Percentiles rank a stretch among this genome's conserved stretches.
These are phyloP conservation scores for Eurois occulta DNA, from an alignment of 2,888 invertebrate genomes.

Conservation along the genomic window DNA sequence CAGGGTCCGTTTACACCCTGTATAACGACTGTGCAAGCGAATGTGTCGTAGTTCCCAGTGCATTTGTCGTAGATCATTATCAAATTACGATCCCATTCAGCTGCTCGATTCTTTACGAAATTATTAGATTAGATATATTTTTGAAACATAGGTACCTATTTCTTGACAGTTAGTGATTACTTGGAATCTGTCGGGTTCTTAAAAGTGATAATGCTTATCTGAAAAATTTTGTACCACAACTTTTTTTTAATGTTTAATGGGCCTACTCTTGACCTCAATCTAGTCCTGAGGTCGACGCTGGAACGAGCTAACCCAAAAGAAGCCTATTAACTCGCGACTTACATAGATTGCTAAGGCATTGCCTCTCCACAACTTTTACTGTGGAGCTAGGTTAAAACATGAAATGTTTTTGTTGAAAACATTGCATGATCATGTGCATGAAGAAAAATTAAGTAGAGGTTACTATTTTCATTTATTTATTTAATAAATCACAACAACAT, in stretches of 20 bases:
- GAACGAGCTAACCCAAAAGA: too few relatives aligned
- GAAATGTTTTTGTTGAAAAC: neutral
- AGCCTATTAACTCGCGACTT: too few relatives aligned
- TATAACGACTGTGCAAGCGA: neutral
- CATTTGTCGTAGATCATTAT: neutral
- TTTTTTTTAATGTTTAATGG: too few relatives aligned
- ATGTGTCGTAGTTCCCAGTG: neutral
- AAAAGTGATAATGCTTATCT: conserved; percentile 5
- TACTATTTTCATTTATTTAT: conserved; percentile 61
- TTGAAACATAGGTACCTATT: neutral
- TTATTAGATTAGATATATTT: neutral
- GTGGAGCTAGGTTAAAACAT: neutral
- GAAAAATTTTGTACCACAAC: neutral
- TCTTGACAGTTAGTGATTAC: neutral
- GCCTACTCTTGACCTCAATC: too few relatives aligned
- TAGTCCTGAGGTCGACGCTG: too few relatives aligned
- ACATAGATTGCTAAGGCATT: too few relatives aligned
- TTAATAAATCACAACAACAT: conserved; percentile 78
- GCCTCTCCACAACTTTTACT: neutral
- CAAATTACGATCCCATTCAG: neutral
- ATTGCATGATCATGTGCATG: neutral
- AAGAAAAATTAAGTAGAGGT: conserved; percentile 12
- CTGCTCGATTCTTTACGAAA: neutral
- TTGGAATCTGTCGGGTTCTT: neutral
- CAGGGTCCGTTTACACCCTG: too few relatives aligned